These are phyloP conservation scores for Gisinianus flammeolus DNA, from an alignment of 2,888 invertebrate genomes.

Conservation along the genomic window DNA sequence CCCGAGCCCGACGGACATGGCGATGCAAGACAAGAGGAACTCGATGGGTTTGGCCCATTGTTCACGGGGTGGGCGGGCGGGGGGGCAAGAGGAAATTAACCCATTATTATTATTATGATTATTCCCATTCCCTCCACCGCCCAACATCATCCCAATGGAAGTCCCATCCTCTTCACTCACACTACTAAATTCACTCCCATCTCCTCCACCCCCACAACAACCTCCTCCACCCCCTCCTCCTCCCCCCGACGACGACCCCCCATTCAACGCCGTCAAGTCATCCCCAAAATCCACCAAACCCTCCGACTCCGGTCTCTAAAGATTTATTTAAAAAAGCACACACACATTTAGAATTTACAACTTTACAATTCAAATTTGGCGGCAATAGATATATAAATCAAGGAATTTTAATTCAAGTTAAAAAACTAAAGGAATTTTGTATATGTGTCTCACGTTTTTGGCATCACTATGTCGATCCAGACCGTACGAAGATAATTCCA, in stretches of 20 bases:
- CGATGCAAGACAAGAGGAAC: constrained; percentile 74
- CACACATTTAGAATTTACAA: not conserved
- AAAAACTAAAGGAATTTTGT: not conserved
- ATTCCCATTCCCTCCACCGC: not conserved
- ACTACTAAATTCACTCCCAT: not conserved
- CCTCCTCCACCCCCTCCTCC: not conserved
- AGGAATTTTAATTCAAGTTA: not conserved
- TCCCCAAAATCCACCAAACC: not conserved
- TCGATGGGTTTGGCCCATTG: constrained; percentile 70
- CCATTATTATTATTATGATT: not conserved
- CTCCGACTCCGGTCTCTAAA: not conserved
- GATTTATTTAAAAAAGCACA: not conserved
- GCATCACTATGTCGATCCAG: not conserved
- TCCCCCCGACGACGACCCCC: not conserved
- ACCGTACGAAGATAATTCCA: not conserved
- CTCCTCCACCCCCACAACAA: not conserved
- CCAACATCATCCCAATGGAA: constrained; percentile 58
- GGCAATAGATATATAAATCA: not conserved
- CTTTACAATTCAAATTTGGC: not conserved
- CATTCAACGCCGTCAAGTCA: not conserved
- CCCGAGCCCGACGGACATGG: constrained; percentile 73
- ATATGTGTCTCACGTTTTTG: not conserved
- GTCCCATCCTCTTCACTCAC: constrained; percentile 67
- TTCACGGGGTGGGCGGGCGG: constrained; percentile 28
- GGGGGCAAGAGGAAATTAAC: too few species aligned